A percentile compares a stretch with the other conserved stretches of the same genome.
These are phyloP conservation scores for Sebastes goodei DNA, from an alignment of 2,797 vertebrate species.

Conservation along the genomic window DNA sequence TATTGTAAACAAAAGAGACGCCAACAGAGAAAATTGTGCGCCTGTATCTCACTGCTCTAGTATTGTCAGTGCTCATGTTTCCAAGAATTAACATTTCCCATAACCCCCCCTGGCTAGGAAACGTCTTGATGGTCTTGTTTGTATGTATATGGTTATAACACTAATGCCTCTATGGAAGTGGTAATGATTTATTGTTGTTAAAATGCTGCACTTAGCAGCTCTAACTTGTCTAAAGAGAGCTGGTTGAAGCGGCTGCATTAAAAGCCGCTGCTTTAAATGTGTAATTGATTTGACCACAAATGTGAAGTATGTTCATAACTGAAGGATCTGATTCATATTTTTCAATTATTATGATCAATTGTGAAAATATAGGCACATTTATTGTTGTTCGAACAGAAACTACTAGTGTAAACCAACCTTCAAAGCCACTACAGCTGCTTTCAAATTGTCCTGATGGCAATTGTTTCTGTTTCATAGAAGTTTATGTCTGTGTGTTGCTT, in stretches of 20 bases:
- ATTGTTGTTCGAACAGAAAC: background rate
- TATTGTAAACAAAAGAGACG: conserved; percentile 27
- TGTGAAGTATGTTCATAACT: background rate
- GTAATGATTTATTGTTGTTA: conserved; percentile 31
- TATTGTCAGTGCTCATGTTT: background rate
- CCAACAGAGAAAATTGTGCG: conserved; percentile 16
- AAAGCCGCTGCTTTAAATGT: background rate
- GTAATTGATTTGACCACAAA: background rate
- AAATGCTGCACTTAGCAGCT: conserved; percentile 15
- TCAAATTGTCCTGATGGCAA: no score
- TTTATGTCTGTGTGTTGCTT: no score
- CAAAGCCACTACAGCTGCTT: background rate
- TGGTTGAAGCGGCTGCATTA: background rate
- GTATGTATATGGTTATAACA: conserved; percentile 4
- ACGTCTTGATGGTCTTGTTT: conserved; percentile 3
- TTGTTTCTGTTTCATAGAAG: no score
- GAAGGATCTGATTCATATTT: no score
- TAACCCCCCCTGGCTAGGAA: background rate
- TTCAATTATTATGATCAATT: background rate
- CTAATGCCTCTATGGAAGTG: conserved; percentile 2
- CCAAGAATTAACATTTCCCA: background rate
- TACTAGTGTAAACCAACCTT: background rate
- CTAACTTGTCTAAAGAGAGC: conserved; percentile 8
- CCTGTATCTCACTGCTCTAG: background rate
- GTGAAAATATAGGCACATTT: background rate